Conservation (phyloP, 2,797 vertebrate genomes). For the Dallia pectoralis region DNA sequence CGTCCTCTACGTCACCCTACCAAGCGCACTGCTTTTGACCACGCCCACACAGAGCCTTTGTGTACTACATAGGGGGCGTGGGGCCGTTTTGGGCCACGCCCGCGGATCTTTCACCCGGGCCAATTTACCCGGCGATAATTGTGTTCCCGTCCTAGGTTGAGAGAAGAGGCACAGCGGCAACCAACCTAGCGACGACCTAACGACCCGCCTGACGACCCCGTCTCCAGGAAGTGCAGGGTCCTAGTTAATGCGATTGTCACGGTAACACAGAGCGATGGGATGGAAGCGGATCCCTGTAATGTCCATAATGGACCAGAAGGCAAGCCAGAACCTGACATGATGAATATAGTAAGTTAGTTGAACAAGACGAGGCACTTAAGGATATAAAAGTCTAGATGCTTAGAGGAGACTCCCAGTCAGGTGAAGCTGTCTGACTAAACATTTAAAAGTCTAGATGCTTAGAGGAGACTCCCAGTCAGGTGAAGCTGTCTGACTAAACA, state of each 20-base stretch:
- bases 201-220: not conserved
- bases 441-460: not conserved
- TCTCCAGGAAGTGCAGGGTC: constrained; percentile 8
- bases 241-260: not conserved
- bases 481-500: not conserved
- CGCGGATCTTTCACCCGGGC: not conserved
- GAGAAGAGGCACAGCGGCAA: not conserved
- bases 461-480: not conserved
- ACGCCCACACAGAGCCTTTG: not conserved
- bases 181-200: constrained; percentile 2
- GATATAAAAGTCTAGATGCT: not conserved
- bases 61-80: not conserved
- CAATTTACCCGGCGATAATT: not conserved
- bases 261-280: not conserved
- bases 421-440: not conserved
- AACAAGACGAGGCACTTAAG: not conserved
- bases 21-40: too few species aligned
- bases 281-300: not conserved
- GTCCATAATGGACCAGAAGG: not conserved
- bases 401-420: not conserved
- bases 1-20: not conserved
- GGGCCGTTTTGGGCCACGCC: not conserved
- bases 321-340: not conserved
- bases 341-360: not conserved
- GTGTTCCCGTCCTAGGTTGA: not conserved